A percentile compares a stretch with the other conserved stretches of the same genome.
These are phyloP conservation scores for Macaca nemestrina DNA, from an alignment of 2,113 vertebrate species.

Conservation along the genomic window DNA sequence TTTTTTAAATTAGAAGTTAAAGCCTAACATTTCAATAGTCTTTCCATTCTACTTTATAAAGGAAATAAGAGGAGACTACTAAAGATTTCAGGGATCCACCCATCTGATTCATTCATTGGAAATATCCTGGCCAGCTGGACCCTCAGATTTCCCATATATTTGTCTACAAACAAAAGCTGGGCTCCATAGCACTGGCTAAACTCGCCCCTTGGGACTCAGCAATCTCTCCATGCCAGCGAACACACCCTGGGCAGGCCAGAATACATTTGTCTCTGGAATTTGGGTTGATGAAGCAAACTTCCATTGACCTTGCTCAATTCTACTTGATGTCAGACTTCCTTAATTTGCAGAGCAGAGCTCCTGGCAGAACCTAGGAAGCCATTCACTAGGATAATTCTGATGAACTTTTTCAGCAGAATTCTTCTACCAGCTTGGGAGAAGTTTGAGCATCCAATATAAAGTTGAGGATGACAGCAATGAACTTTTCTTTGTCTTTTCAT, in stretches of 20 bases:
- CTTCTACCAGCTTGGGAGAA: not conserved
- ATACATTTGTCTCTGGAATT: slow-evolving; percentile 43
- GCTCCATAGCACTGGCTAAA: not conserved
- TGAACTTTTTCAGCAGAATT: not conserved
- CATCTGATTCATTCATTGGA: not conserved
- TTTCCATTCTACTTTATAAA: slow-evolving; percentile 21
- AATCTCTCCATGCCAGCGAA: not conserved
- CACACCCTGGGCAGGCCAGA: not conserved
- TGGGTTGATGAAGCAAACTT: slow-evolving; percentile 16
- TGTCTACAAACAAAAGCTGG: not conserved
- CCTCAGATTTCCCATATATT: not conserved
- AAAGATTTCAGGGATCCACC: not conserved
- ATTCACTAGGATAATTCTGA: not conserved
- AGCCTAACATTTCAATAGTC: slow-evolving; percentile 2
- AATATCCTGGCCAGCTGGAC: not conserved
- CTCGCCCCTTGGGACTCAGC: not conserved
- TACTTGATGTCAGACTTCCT: not conserved
- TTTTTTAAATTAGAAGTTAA: not conserved
- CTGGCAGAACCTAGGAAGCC: accelerated
- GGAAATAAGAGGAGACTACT: not conserved
- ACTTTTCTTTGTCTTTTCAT: slow-evolving; percentile 34
- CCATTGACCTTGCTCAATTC: not conserved
- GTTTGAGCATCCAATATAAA: not conserved
- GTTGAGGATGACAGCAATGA: not conserved
- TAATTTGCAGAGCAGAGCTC: not conserved